Evolutionary conservation across 2,797 vertebrate species (phyloP), one percentile per base, ranked within the genome.

Genomic region (Tadarida brasiliensis): DNA sequence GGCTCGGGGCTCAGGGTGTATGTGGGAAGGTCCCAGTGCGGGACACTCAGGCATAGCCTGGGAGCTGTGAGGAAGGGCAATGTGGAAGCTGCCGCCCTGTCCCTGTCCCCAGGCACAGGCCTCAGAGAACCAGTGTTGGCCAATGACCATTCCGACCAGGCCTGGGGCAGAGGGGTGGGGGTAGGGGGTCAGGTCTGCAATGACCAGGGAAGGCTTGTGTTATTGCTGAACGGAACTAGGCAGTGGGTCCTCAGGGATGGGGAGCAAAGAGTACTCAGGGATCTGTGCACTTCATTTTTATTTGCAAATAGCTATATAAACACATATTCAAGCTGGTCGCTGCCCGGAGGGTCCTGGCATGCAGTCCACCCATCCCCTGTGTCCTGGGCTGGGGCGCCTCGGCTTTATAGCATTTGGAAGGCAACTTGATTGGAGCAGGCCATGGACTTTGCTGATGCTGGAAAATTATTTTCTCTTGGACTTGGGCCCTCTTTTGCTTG

Each of bases 381-480:
- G 76, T 54, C 78, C 73, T n/a, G 65, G 68, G 44, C 76, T 76
- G 8, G 47, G 92, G 83, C 0, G 1, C 67, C 70, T 91, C 19
- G 3, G 73, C 24, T 94, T 90, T 83, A 93, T 7, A 39, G 73
- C 39, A 35, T 67, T 94, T 95, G 93, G 95, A 96, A 82, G 76
- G 47, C 61, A 85, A 65, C n/a, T 44, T 49, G 91, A 86, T 71
- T 94, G 90, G 93, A 57, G 77, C 26, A 88, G 80, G 65, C 89
- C 26, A 19, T 87, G 74, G 74, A 78, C 86, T 80, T 81, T 68
- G 71, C 83, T 61, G 87, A 91, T 85, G 91, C 49, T 1, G 22
- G 90, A 59, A 96, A 87, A 74, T 86, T 44, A 91, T 54, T 95
- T 92, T 87, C 77, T 90, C 63, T 94, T 96, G 96, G 93, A 81